Base-by-base conservation (phyloP, 2,797 vertebrate species). In the Typhlichthys eigenmanni region DNA sequence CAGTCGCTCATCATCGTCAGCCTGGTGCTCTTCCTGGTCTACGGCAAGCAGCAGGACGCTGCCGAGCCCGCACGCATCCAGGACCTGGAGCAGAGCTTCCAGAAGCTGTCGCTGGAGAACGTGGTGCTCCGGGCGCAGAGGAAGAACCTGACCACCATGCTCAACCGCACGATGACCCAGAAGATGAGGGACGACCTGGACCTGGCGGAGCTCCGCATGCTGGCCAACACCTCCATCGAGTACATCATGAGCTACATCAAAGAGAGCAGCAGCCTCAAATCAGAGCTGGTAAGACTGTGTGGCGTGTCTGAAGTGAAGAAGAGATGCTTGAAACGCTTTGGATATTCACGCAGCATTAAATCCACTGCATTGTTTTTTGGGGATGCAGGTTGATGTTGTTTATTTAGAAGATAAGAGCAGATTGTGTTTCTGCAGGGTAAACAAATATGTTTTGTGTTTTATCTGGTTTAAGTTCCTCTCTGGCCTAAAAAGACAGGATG, bases 1-100 rank as follows among this genome's bases (percentile, higher is more conserved):
- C 96, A 99, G 60, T 94, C 96, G 34, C 93, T 99, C 14, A 96
- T 99, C 82, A 98, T 99, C 57, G 80, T 95, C 56, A 96, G 96
- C 51, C 89, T 99, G 2, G 95, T 98, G 75, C 95, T 99, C 5
- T 98, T 99, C 88, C 94, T 99, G 91, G 76, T 97, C 58, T 99
- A 99, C 0, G 96, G 96, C 0, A 95, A 95, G n/a, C 85, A 87
- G 0, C 89, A 93, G 17, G 90, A 83, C 10, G 84, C 89, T 0
- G 91, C 92, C 0, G 93, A 93, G 57, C 75, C 68, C 0, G 80
- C 65, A 0, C 85, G 89, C 72, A 81, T 95, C 6, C 71, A 86
- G 62, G 88, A 85, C 69, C 74, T 95, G 64, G 91, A 95, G 74
- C 71, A 77, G 53, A 90, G 83, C 16, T 86, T 93, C 1, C 87